phyloP scores from a whole-genome alignment of 2,797 vertebrate genomes.

The Gallinago stenura region DNA sequence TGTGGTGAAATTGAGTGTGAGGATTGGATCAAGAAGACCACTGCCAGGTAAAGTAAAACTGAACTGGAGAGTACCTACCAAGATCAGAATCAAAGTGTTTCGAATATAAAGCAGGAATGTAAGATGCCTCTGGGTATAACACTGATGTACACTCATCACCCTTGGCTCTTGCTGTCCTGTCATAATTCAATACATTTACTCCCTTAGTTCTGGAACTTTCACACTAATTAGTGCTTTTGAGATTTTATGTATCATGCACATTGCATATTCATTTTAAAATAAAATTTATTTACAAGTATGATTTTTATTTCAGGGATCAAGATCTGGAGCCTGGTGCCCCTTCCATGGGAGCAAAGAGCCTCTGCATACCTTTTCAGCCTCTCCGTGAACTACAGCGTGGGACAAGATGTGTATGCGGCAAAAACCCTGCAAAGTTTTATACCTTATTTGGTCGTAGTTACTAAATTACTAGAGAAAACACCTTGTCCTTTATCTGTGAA shows the following conservation, averaged over 20 bases:
- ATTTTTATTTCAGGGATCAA: conserved; percentile 88
- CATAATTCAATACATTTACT: background rate
- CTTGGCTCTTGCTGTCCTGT: background rate
- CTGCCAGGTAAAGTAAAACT: conserved; percentile 86
- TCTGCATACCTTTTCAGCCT: conserved; percentile 95
- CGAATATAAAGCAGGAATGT: background rate
- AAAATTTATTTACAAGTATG: background rate
- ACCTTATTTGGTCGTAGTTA: conserved; percentile 97
- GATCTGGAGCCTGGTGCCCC: conserved; percentile 96
- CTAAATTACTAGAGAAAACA: conserved; percentile 72
- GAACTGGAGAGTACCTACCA: background rate
- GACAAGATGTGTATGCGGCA: conserved; percentile 88
- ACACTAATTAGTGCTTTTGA: background rate
- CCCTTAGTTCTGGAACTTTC: background rate
- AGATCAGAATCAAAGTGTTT: background rate
- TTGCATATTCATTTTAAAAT: background rate
- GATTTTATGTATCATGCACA: background rate
- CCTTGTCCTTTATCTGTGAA: conserved; percentile 45
- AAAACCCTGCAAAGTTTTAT: conserved; percentile 92
- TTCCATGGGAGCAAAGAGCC: conserved; percentile 97
- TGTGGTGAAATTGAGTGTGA: conserved; percentile 94
- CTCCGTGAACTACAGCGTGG: conserved; percentile 85
- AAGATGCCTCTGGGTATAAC: background rate
- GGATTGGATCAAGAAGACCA: conserved; percentile 98
- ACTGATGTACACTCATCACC: background rate